Evolutionary conservation across 1,140 invertebrate species (phyloP), one percentile per base, ranked within the genome.

Genomic region (Nebria ingens): DNA sequence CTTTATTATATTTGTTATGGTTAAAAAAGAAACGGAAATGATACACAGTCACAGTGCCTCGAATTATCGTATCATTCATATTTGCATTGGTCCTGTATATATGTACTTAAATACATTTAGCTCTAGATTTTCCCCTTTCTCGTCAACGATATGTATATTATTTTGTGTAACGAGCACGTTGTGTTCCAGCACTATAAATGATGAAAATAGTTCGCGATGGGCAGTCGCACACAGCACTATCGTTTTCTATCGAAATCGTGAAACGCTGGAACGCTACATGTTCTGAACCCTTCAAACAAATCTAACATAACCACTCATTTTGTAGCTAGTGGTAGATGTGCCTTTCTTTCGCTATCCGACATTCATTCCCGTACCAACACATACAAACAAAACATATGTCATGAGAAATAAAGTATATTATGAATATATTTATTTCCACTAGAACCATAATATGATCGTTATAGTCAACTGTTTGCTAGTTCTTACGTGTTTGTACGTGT

Each of bases 121-220:
- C 40, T 45, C 40, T 45, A 45, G 40, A 45, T 17, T 45, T 45
- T 45, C 40, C 25, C 40, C 40, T 45, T 45, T 45, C 40, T 45
- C 17, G 40, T 45, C 6, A 29, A 29, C 25, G 25, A 34, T 34
- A 9, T 34, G 6, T 9, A 9, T n/a, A 34, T 34, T 6, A 34
- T 34, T 34, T n/a, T 9, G 25, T 34, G 25, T 34, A n/a, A n/a
- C n/a, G n/a, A n/a, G n/a, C 25, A 34, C n/a, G n/a, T n/a, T 34
- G 25, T n/a, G 25, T 34, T n/a, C 25, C 25, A n/a, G 25, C n/a
- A n/a, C 25, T 34, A 9, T 34, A 6, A 34, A 34, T 34, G 25
- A n/a, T 34, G 6, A 34, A n/a, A 6, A n/a, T n/a, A n/a, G n/a
- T n/a, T 34, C 25, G 25, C 25, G 25, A 9, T n/a, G n/a, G 25